Percentiles rank a stretch among this genome's conserved stretches.
Evolutionary conservation across 2,113 vertebrate genomes (phyloP).

Genomic region (Microcebus murinus): DNA sequence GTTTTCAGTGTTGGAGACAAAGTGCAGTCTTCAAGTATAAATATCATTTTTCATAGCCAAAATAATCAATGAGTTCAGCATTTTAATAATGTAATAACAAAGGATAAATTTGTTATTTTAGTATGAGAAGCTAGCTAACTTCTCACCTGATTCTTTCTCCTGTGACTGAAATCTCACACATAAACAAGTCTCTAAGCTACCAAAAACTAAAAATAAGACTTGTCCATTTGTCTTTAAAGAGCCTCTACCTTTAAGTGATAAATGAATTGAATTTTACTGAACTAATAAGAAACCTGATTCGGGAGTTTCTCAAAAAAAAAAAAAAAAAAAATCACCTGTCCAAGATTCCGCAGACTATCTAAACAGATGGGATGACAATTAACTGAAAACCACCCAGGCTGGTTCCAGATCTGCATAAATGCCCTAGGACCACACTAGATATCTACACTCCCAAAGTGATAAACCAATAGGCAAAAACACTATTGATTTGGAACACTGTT

Average conservation of each 20-base stretch:
- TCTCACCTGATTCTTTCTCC: background rate
- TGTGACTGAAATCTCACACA: background rate
- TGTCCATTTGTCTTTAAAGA: background rate
- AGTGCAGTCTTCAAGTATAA: conserved; percentile 28
- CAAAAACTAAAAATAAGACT: background rate
- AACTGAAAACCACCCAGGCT: background rate
- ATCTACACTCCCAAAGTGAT: background rate
- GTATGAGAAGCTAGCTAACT: background rate
- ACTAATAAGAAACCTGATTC: background rate
- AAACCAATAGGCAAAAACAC: background rate
- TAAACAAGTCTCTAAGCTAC: background rate
- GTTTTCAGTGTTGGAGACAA: background rate
- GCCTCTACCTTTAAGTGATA: background rate
- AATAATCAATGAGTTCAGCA: background rate
- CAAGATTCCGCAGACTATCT: background rate
- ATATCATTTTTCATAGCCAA: background rate
- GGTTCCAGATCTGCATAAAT: background rate
- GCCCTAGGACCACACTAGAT: background rate
- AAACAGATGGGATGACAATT: background rate
- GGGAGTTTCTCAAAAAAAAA: background rate
- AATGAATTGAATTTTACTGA: background rate
- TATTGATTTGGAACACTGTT: background rate
- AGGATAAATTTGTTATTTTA: background rate
- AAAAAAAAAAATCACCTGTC: background rate
- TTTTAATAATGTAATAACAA: background rate